phyloP scores from a whole-genome alignment of 2,113 vertebrate genomes.

The Lampris incognitus region DNA sequence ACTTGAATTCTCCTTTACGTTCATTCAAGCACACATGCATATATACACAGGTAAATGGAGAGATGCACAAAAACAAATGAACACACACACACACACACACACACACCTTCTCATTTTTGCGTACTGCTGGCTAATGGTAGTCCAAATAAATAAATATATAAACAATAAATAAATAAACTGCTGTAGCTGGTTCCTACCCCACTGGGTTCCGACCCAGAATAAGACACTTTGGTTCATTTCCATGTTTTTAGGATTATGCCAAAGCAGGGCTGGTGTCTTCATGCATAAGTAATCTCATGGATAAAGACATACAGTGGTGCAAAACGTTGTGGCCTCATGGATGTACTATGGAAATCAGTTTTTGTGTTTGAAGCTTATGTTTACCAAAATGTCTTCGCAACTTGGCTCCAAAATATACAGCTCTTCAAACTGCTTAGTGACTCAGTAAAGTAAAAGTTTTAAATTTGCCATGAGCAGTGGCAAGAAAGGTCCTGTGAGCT shows the following conservation, averaged over 20 bases:
- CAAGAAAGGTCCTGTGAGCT: not conserved
- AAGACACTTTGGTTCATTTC: not conserved
- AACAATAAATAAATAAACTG: not conserved
- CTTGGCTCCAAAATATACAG: conserved; percentile 8
- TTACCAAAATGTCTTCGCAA: conserved; percentile 13
- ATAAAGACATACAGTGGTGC: conserved; percentile 2
- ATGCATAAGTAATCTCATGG: conserved; percentile 30
- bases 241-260: conserved; percentile 16
- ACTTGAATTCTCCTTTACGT: conserved; percentile 25
- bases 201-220: conserved; percentile 4
- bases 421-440: not conserved
- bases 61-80: not conserved
- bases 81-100: not conserved
- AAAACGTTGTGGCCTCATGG: conserved; percentile 5
- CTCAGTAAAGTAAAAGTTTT: conserved; percentile 3
- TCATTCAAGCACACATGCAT: not conserved
- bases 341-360: conserved; percentile 29
- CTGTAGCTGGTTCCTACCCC: not conserved
- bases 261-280: conserved; percentile 4
- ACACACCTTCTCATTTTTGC: not conserved
- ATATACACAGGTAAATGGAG: not conserved
- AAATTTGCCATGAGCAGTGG: not conserved
- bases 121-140: not conserved
- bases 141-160: not conserved
- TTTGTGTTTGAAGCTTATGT: conserved; percentile 12